phyloP scores from a whole-genome alignment of 2,797 vertebrate genomes.

The Melanotaenia parkinsoni region DNA sequence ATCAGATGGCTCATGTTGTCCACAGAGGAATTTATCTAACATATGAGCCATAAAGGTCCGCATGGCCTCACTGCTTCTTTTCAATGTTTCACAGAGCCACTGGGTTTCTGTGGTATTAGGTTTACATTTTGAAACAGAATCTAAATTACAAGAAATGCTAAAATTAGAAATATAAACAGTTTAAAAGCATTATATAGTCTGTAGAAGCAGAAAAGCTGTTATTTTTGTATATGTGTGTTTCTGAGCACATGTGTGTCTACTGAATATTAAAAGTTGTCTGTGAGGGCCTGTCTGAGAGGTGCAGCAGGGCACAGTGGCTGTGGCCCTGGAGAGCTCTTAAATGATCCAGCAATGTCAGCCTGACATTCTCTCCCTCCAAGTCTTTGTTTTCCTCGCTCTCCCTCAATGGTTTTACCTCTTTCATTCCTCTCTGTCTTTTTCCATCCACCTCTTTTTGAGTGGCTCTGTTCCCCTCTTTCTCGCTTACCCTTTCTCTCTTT shows the following conservation, averaged over 20 bases:
- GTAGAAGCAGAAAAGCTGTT: not conserved
- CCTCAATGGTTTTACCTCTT: constrained; percentile 36
- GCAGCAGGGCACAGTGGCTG: constrained; percentile 54
- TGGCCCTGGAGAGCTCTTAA: constrained; percentile 64
- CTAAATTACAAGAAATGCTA: not conserved
- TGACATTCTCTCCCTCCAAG: constrained; percentile 68
- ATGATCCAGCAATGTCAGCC: constrained; percentile 74
- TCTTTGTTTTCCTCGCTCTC: constrained; percentile 46
- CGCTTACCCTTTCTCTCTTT: constrained; percentile 12
- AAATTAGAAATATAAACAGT: not conserved
- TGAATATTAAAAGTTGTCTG: constrained; percentile 51
- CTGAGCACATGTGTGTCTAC: constrained; percentile 18
- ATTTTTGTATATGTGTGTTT: constrained; percentile 20
- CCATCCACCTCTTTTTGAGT: constrained; percentile 22
- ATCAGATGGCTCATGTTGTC: not conserved
- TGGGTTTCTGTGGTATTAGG: not conserved
- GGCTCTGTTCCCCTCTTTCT: constrained; percentile 23
- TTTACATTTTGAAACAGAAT: not conserved
- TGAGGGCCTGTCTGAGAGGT: constrained; percentile 51
- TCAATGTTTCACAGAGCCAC: not conserved
- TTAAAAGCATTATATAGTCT: not conserved
- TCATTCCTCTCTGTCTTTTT: constrained; percentile 27
- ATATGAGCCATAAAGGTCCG: not conserved
- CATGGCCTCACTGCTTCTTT: not conserved
- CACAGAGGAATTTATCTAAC: not conserved